Evolutionary conservation across 2,113 vertebrate species (phyloP).

Genomic region (Zonotrichia leucophrys): DNA sequence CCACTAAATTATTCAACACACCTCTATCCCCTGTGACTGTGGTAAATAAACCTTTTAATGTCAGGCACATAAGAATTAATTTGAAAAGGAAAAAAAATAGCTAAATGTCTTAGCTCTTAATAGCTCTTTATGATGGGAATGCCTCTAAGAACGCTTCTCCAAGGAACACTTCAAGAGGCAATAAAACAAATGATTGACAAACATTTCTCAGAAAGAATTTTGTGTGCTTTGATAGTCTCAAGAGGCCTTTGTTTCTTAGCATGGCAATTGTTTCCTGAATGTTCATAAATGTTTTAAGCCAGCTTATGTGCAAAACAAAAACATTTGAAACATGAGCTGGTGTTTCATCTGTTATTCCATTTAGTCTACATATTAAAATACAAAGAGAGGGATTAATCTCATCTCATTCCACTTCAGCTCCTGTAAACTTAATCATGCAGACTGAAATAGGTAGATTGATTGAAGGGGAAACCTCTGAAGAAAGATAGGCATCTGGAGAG

Average conservation of each 20-base stretch:
- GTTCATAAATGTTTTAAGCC: neutral
- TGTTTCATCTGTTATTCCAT: neutral
- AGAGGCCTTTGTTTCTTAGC: neutral
- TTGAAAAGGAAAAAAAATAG: neutral
- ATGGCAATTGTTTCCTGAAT: neutral
- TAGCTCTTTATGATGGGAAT: neutral
- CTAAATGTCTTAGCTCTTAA: neutral
- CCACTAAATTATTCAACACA: neutral
- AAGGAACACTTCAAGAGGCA: slow-evolving; percentile 4
- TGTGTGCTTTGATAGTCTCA: neutral
- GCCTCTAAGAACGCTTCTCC: neutral
- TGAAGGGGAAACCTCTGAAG: neutral
- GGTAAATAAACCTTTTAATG: neutral
- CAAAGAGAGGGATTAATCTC: neutral
- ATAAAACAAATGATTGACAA: neutral
- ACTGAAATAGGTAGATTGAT: neutral
- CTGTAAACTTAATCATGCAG: neutral
- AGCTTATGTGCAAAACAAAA: neutral
- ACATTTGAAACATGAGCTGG: neutral
- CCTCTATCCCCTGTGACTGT: neutral
- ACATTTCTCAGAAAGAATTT: neutral
- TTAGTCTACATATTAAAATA: neutral
- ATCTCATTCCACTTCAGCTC: neutral
- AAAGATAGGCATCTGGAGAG: neutral
- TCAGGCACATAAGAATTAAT: neutral